Percentiles rank a stretch among this genome's conserved stretches.
Conservation (phyloP, 2,113 vertebrate genomes). For the Chloebia gouldiae region DNA sequence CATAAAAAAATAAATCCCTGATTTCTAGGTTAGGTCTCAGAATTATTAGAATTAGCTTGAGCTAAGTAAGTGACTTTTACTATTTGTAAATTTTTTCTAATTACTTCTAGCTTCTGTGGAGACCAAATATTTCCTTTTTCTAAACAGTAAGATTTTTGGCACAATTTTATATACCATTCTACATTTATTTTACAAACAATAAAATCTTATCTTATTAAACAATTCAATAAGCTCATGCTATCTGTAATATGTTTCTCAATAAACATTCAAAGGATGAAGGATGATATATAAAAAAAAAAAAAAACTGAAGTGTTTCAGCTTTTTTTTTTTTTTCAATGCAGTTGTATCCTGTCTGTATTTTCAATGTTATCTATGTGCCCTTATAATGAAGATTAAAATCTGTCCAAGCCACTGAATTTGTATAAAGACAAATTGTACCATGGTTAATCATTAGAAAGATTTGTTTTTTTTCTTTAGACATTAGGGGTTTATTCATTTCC, state of each 20-base stretch:
- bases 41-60: neutral
- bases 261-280: neutral
- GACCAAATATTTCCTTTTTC: neutral
- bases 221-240: neutral
- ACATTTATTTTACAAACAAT: neutral
- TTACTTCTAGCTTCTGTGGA: neutral
- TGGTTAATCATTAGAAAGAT: neutral
- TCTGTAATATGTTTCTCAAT: neutral
- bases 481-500: rapidly evolving
- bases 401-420: neutral
- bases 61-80: neutral
- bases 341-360: neutral
- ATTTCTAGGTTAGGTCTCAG: neutral
- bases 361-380: neutral
- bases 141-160: neutral
- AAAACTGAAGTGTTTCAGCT: neutral
- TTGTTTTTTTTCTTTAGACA: neutral
- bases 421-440: neutral
- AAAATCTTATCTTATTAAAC: neutral
- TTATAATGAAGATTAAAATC: neutral
- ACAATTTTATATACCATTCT: neutral
- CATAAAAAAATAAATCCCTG: no score
- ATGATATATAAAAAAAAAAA: neutral
- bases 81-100: neutral
- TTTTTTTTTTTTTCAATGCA: neutral